Evolutionary conservation across 1,140 invertebrate genomes (phyloP).

Genomic region (Cephus cinctus): DNA sequence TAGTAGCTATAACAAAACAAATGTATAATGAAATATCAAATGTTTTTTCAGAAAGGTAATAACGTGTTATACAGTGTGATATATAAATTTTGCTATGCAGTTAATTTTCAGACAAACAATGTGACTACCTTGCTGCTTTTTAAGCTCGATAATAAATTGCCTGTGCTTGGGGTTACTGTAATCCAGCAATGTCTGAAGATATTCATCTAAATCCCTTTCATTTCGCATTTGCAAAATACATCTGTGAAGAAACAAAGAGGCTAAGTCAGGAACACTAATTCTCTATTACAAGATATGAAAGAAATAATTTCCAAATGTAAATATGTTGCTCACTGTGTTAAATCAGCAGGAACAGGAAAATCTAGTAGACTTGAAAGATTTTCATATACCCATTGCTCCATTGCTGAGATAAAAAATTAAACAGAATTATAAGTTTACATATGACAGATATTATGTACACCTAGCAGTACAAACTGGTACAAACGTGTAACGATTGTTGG

Average conservation of each 20-base stretch:
- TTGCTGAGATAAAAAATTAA: slow-evolving; percentile 28
- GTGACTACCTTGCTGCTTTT: slow-evolving; percentile 54
- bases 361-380: slow-evolving; percentile 61
- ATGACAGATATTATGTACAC: too few relatives aligned
- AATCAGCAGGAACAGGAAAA: slow-evolving; percentile 65
- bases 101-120: slow-evolving; percentile 32
- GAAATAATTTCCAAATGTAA: neutral
- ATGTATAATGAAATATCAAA: neutral
- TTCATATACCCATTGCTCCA: slow-evolving; percentile 61
- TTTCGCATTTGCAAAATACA: slow-evolving; percentile 66
- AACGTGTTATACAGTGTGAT: neutral
- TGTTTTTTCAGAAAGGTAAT: neutral
- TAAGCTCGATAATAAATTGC: slow-evolving; percentile 65
- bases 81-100: slow-evolving; percentile 7
- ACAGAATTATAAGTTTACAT: neutral
- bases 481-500: too few relatives aligned
- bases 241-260: slow-evolving; percentile 43
- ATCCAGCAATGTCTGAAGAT: slow-evolving; percentile 67
- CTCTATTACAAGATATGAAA: neutral
- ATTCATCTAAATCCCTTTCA: slow-evolving; percentile 68
- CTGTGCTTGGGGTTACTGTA: slow-evolving; percentile 64
- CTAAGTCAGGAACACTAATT: neutral
- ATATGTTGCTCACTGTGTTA: slow-evolving; percentile 59
- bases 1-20: slow-evolving; percentile 18
- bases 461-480: too few relatives aligned